phyloP scores from a whole-genome alignment of 2,888 invertebrate species.

The Stegana nigrithorax region DNA sequence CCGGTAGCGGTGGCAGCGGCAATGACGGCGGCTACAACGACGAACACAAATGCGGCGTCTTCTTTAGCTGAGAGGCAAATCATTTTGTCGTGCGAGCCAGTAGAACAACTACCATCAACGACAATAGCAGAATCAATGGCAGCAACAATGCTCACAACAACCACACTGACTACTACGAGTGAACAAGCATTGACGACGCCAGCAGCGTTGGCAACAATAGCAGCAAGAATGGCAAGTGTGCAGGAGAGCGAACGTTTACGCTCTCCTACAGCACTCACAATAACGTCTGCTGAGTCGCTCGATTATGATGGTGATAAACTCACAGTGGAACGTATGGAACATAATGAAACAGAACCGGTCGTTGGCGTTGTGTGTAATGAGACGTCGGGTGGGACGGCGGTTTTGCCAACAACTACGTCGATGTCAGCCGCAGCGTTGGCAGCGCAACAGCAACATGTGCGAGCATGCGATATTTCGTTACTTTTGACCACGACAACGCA shows the following conservation, averaged over 20 bases:
- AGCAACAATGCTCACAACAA: too few species aligned
- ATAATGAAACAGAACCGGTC: slow-evolving; percentile 7
- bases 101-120: neutral
- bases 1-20: slow-evolving; percentile 9
- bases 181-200: slow-evolving; percentile 35
- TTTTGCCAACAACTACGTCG: neutral
- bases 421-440: slow-evolving; percentile 5
- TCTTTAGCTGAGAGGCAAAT: slow-evolving; percentile 2
- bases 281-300: slow-evolving; percentile 16
- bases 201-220: slow-evolving; percentile 43
- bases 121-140: slow-evolving; percentile 6
- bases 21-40: slow-evolving; percentile 6
- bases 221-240: slow-evolving; percentile 48
- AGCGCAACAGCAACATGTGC: slow-evolving; percentile 40
- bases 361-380: too few species aligned
- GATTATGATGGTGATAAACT: too few species aligned
- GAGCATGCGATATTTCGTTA: slow-evolving; percentile 21
- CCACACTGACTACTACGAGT: too few species aligned
- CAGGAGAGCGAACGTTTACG: slow-evolving; percentile 47
- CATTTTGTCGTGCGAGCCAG: too few species aligned
- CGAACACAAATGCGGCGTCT: too few species aligned
- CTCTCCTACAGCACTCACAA: slow-evolving; percentile 39
- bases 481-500: slow-evolving; percentile 31
- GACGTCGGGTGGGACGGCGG: too few species aligned
- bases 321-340: slow-evolving; percentile 44